These are phyloP conservation scores for Ricordea florida DNA, from an alignment of 92 coral and sea anemone species.

Conservation along the genomic window DNA sequence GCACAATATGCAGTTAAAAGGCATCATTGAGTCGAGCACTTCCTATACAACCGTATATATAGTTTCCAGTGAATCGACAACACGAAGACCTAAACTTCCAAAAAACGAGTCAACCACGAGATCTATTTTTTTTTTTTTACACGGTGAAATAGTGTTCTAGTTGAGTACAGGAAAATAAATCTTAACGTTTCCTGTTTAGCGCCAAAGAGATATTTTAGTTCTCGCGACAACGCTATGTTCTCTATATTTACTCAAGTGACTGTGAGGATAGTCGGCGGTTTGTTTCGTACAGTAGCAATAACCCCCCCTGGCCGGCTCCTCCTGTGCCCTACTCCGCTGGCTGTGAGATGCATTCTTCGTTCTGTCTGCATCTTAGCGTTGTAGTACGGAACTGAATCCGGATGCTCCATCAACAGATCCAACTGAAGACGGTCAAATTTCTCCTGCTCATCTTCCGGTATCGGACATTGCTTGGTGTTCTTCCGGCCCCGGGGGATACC, in stretches of 20 bases:
- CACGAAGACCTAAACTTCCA: too few species aligned
- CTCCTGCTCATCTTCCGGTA: constrained; percentile 97
- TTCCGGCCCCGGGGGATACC: constrained; percentile 73
- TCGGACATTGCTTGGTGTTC: constrained; percentile 70
- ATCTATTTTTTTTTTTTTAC: too few species aligned
- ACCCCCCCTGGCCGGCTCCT: constrained; percentile 79
- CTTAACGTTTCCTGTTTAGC: too few species aligned
- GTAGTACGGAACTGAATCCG: constrained; percentile 98
- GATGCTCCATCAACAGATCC: constrained; percentile 95
- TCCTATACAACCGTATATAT: too few species aligned
- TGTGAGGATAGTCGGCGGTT: constrained; percentile 90
- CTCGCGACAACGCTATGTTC: too few species aligned
- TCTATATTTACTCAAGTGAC: constrained; percentile 38
- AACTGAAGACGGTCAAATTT: constrained; percentile 97
- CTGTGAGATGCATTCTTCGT: constrained; percentile 86
- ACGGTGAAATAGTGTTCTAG: too few species aligned
- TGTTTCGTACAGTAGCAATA: constrained; percentile 78
- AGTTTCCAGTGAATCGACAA: too few species aligned
- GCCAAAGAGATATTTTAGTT: too few species aligned
- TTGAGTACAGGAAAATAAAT: too few species aligned
- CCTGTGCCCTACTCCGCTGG: constrained; percentile 71
- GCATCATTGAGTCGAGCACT: too few species aligned
- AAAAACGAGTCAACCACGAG: too few species aligned
- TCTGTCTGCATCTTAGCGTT: constrained; percentile 99
- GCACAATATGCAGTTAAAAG: too few species aligned